phyloP scores from a whole-genome alignment of 30 jellyfish, hydroid and myxozoan species.

The Clytia hemisphaerica region DNA sequence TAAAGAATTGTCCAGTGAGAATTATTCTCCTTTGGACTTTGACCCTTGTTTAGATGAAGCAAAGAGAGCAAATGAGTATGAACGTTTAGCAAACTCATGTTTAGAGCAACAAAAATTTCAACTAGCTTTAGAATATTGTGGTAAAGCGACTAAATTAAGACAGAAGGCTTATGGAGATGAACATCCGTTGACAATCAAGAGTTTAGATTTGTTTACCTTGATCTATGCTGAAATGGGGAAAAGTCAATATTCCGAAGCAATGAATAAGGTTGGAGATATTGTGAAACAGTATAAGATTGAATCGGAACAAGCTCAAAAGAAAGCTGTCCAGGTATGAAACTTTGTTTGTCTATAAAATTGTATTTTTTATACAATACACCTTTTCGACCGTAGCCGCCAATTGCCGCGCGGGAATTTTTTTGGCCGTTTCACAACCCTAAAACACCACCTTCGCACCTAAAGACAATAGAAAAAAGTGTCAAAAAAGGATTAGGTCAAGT shows the following conservation, averaged over 20 bases:
- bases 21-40: constrained; percentile 51
- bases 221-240: constrained; percentile 94
- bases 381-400: no score
- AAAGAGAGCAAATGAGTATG: constrained; percentile 74
- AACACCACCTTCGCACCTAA: no score
- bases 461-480: no score
- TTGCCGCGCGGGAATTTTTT: no score
- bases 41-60: constrained; percentile 66
- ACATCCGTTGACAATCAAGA: constrained; percentile 49
- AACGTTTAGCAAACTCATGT: constrained; percentile 67
- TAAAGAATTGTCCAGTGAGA: constrained; percentile 31
- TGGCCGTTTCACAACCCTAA: no score
- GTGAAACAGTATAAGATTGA: no score
- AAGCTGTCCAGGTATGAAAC: no score
- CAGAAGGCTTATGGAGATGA: constrained; percentile 72
- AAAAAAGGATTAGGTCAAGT: no score
- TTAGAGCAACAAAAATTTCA: constrained; percentile 59
- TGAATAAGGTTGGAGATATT: constrained; percentile 43
- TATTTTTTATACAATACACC: no score
- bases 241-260: constrained; percentile 73
- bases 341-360: no score
- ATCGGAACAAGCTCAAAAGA: no score
- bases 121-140: constrained; percentile 85
- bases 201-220: constrained; percentile 73
- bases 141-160: constrained; percentile 73